phyloP scores from a whole-genome alignment of 2,113 vertebrate genomes.

The Neolamprologus kungweensis region DNA sequence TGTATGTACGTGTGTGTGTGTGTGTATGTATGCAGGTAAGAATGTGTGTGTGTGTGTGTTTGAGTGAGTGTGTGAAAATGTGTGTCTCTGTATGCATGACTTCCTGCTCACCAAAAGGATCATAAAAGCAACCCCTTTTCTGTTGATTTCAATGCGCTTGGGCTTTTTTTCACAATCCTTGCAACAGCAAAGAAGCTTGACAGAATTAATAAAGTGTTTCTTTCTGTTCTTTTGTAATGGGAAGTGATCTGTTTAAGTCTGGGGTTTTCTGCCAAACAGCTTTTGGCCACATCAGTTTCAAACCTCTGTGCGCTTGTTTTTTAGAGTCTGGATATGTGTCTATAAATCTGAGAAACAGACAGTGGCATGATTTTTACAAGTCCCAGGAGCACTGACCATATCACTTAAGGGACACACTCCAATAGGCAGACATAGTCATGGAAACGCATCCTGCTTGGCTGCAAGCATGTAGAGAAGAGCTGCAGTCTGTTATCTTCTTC shows the following conservation, averaged over 20 bases:
- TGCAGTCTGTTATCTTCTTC: neutral
- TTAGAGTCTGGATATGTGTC: neutral
- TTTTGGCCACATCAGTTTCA: neutral
- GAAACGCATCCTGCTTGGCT: neutral
- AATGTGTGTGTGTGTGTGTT: too few species aligned
- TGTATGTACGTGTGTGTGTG: fast-evolving
- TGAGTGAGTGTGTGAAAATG: too few species aligned
- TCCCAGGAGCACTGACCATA: neutral
- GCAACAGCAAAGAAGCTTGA: neutral
- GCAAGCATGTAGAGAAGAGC: neutral
- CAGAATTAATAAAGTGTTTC: neutral
- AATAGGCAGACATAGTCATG: neutral
- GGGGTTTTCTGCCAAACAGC: neutral
- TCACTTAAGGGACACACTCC: neutral
- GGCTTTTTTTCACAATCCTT: neutral
- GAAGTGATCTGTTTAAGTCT: neutral
- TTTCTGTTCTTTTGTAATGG: neutral
- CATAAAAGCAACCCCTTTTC: neutral
- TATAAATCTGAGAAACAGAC: neutral
- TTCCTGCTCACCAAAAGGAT: too few species aligned
- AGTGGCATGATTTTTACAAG: neutral
- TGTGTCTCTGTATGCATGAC: too few species aligned
- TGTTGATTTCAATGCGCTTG: neutral
- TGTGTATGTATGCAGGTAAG: too few species aligned
- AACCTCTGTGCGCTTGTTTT: neutral